These are phyloP conservation scores for Limulus polyphemus DNA, from an alignment of 2,888 invertebrate genomes.

Conservation along the genomic window DNA sequence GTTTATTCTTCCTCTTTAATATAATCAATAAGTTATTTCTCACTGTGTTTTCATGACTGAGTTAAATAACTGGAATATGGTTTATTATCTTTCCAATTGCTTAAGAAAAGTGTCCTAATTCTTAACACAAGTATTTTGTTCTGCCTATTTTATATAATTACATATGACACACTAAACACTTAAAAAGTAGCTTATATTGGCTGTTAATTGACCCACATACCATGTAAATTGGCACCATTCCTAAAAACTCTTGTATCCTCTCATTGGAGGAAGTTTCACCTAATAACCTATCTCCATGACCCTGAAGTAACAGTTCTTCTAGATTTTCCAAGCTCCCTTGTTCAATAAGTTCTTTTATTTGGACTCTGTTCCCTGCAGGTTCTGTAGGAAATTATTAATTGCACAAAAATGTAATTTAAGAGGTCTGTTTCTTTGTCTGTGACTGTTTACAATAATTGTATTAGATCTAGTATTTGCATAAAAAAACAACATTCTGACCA, in stretches of 20 bases:
- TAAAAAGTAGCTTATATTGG: no score
- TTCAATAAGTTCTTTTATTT: slow-evolving; percentile 31
- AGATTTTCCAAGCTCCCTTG: slow-evolving; percentile 74
- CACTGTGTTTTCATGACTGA: no score
- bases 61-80: no score
- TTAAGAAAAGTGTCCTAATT: no score
- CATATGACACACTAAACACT: no score
- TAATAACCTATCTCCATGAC: slow-evolving; percentile 67
- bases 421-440: no score
- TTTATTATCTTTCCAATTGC: no score
- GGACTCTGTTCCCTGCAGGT: slow-evolving; percentile 17
- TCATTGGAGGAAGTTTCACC: slow-evolving; percentile 52
- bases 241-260: slow-evolving; percentile 58
- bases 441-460: no score
- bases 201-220: slow-evolving; percentile 37
- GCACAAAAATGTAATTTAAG: not conserved
- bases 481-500: not conserved
- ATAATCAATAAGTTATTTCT: no score
- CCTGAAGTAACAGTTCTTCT: slow-evolving; percentile 74
- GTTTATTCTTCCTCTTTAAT: no score
- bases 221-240: slow-evolving; percentile 68
- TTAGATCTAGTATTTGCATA: not conserved
- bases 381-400: slow-evolving; percentile 7
- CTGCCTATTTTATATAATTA: no score
- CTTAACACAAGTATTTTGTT: no score